phyloP scores from a whole-genome alignment of 2,113 vertebrate species.

The Platysteira castanea region DNA sequence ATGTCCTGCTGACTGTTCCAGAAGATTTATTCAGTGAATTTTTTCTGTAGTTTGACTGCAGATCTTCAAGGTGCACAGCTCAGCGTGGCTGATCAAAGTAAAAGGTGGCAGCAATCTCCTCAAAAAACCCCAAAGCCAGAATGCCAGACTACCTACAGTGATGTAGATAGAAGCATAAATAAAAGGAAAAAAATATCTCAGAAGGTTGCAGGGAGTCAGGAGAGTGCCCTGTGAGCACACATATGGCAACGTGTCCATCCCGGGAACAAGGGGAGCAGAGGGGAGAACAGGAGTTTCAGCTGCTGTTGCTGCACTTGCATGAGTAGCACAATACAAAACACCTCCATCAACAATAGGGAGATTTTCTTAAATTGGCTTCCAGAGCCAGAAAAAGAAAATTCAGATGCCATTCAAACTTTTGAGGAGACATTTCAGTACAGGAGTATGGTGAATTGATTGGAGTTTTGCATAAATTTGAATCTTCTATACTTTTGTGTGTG shows the following conservation, averaged over 20 bases:
- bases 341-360: background rate
- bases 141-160: background rate
- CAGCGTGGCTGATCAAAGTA: background rate
- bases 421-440: background rate
- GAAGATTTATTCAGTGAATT: background rate
- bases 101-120: background rate
- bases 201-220: background rate
- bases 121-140: background rate
- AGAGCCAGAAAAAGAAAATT: background rate
- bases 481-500: background rate
- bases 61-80: background rate
- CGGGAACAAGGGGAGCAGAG: background rate
- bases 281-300: background rate
- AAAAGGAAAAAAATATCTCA: background rate
- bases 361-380: background rate
- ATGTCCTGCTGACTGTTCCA: background rate
- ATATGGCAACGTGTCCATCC: background rate
- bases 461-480: background rate
- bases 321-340: conserved; percentile 17
- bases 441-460: background rate
- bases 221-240: background rate
- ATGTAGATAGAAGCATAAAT: background rate
- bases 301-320: background rate
- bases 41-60: background rate
- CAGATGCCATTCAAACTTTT: background rate